Base-by-base conservation (phyloP, 2,113 vertebrate species). In the Henicopernis longicauda region DNA sequence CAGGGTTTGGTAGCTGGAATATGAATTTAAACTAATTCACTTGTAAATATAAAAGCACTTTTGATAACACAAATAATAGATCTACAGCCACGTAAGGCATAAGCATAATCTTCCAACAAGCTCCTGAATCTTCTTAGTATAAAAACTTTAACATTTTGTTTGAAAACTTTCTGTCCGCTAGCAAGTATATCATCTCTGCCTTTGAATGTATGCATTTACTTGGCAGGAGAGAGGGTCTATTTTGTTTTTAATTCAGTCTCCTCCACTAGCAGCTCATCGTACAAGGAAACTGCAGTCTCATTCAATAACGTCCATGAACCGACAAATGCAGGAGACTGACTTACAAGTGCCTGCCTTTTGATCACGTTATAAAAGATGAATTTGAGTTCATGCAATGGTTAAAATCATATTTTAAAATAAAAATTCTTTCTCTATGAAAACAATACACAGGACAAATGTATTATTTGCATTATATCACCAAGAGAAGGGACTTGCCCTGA, bases 1-100 rank as follows among this genome's bases (percentile, higher is more conserved):
- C 57, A 93, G 83, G 73, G 52, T 73, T 95, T 94, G 63, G 62
- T 40, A 89, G 83, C 57, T 92, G 31, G 58, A 95, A 93, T 55
- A 91, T 25, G 87, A 93, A 95, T 97, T 90, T 89, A 88, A 97
- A 96, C 89, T 90, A 94, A 98, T 95, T 97, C 74, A 65, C 66
- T 95, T 92, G n/a, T 87, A 96, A 97, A 84, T 79, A 95, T 45
- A 93, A 95, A 93, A 86, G 86, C 73, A 54, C 69, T 93, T 96
- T 89, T 84, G 71, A 61, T 96, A 97, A 96, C 20, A 62, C 36
- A 86, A 91, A 85, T 59, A 59, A 93, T 83, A 38, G 52, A 94
- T 66, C 49, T 70, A 72, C 63, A 66, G 27, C 26, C 38, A 77
- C 85, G n/a, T 10, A 89, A 50, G 54, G 19, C 47, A 93, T 44